A percentile compares a stretch with the other conserved stretches of the same genome.
These are phyloP conservation scores for Athene cunicularia DNA, from an alignment of 2,113 vertebrate genomes.

Conservation along the genomic window DNA sequence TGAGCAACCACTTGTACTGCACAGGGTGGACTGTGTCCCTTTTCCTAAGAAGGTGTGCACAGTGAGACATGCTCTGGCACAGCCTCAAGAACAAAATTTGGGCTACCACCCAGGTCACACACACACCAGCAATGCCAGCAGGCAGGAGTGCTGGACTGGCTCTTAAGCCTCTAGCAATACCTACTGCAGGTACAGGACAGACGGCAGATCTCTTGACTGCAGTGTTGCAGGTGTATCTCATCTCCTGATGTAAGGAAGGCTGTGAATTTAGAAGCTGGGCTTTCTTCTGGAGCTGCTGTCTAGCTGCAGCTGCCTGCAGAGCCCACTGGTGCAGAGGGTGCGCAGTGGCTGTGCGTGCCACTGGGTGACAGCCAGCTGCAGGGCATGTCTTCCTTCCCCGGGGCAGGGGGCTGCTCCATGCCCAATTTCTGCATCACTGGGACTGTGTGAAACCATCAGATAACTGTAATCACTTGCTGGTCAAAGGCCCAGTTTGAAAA, in stretches of 20 bases:
- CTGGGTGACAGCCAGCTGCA: not conserved
- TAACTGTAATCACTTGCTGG: not conserved
- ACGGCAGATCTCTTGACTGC: not conserved
- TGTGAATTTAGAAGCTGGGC: not conserved
- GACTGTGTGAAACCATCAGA: not conserved
- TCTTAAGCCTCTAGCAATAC: not conserved
- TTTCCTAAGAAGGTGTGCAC: not conserved
- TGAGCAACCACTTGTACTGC: not conserved
- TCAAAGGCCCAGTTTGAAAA: not conserved
- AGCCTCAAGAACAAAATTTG: not conserved
- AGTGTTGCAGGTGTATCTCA: not conserved
- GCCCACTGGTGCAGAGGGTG: accelerated
- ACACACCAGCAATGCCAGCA: not conserved
- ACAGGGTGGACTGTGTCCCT: accelerated
- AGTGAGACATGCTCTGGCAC: not conserved
- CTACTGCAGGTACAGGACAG: not conserved
- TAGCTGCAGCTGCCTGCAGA: not conserved
- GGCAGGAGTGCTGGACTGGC: not conserved
- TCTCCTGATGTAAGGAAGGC: not conserved
- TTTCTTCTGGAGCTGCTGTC: not conserved
- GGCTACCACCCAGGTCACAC: not conserved
- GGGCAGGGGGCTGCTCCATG: not conserved
- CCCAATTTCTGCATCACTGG: not conserved
- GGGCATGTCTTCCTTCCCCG: not conserved
- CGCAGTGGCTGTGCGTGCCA: not conserved